Percentiles rank a stretch among this genome's conserved stretches.
phyloP scores from a whole-genome alignment of 2,113 vertebrate genomes.

The Menura novaehollandiae region DNA sequence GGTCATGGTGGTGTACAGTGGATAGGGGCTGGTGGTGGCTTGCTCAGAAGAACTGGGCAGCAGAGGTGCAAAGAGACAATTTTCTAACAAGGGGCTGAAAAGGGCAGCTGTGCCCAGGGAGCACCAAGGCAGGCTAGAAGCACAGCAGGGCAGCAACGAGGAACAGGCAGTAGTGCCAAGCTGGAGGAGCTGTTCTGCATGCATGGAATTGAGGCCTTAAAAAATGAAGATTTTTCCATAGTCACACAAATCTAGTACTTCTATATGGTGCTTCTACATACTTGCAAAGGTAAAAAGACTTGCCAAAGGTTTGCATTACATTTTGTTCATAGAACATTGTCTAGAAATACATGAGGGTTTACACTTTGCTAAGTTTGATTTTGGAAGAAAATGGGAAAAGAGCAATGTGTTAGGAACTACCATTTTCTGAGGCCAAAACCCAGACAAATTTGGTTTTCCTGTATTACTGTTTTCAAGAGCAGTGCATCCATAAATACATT shows the following conservation, averaged over 20 bases:
- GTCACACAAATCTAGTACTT: neutral
- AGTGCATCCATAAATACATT: neutral
- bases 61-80: neutral
- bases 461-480: neutral
- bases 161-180: neutral
- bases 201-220: neutral
- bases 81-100: neutral
- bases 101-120: neutral
- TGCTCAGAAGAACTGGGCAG: neutral
- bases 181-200: neutral
- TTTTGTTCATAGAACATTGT: neutral
- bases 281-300: neutral
- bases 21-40: neutral
- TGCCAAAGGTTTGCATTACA: neutral
- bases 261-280: neutral
- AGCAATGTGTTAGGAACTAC: neutral
- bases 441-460: neutral
- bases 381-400: neutral
- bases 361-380: neutral
- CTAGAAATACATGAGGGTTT: neutral
- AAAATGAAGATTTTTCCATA: neutral
- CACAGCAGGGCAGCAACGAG: neutral
- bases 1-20: neutral
- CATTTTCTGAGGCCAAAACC: neutral
- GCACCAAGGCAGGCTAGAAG: neutral